Base-by-base conservation (phyloP, 92 coral and sea anemone species). In the Parazoanthus darwini region DNA sequence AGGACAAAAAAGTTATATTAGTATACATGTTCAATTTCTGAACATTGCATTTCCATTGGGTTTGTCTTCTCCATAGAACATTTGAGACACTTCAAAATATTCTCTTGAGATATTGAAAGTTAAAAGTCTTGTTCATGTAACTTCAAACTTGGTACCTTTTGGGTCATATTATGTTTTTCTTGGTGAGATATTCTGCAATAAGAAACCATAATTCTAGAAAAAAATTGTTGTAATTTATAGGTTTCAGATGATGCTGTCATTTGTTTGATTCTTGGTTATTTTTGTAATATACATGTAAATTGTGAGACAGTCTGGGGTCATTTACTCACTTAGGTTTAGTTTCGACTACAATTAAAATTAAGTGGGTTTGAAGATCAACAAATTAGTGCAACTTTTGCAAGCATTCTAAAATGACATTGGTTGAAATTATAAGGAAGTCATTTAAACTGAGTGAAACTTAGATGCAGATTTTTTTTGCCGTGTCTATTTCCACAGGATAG, bases 331-430 rank as follows among this genome's bases (percentile, higher is more conserved):
- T 46, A 25, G 43, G 59, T 36, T 44, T 29, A 5, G 54, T 51
- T 44, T 84, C 78, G 9, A 16, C 44, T 44, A 46, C 75, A 84
- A 68, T 84, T 16, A 84, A 33, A 44, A 26, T 84, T 29, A 42
- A 71, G 46, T 84, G 79, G 63, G 9, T 37, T 84, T 76, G 38
- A 43, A 42, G 63, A 74, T 70, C 68, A 84, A 46, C 59, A 84
- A 71, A 13, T 54, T 11, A 54, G 3, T n/a, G 14, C 8, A 44
- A 26, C 54, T 48, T 48, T 26, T 71, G 66, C n/a, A 39, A 67
- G 25, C 26, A 68, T 67, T 68, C 14, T 38, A 81, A 33, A 81
- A 36, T 63, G 35, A 22, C 4, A 36, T 63, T 63, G 33, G 15
- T 43, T 67, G 43, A 23, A 65, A 25, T 16, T 43, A 26, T 65